Conservation (phyloP, 2,888 invertebrate species). For the Leucophenga maculata region DNA sequence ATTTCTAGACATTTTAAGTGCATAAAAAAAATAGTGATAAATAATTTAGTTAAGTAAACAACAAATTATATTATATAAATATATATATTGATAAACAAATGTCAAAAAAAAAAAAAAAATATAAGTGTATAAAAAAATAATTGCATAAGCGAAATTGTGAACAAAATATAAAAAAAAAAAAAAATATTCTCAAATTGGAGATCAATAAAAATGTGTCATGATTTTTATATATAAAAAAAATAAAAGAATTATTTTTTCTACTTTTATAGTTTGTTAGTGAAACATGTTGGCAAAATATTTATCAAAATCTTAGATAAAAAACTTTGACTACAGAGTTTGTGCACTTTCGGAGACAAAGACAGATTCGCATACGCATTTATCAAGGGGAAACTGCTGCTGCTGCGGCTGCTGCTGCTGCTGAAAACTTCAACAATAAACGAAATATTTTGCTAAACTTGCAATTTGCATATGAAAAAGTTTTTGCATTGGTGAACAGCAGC, state of each 20-base stretch:
- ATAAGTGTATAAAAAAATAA: constrained; percentile 23
- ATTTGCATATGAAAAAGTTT: constrained; percentile 66
- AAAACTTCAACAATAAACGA: constrained; percentile 67
- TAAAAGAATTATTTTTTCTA: constrained; percentile 24
- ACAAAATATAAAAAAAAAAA: background rate
- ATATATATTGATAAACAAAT: constrained; percentile 36
- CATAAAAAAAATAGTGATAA: constrained; percentile 49
- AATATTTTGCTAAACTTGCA: constrained; percentile 68
- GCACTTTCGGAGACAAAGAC: constrained; percentile 30
- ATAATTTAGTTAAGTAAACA: constrained; percentile 52
- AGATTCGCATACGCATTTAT: constrained; percentile 7
- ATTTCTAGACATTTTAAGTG: constrained; percentile 13
- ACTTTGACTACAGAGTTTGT: constrained; percentile 33
- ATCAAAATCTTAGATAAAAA: constrained; percentile 50
- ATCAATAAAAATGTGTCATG: constrained; percentile 65
- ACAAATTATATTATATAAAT: constrained; percentile 35
- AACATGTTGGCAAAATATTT: constrained; percentile 50
- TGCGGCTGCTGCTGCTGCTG: constrained; percentile 34
- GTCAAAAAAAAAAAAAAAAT: background rate
- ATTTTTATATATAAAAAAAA: constrained; percentile 59
- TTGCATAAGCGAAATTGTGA: constrained; percentile 11
- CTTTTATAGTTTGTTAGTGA: constrained; percentile 33
- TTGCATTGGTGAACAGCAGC: constrained; percentile 29
- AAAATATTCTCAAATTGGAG: constrained; percentile 38
- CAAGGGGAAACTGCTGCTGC: background rate